These are phyloP conservation scores for Pelobates fuscus DNA, from an alignment of 2,113 vertebrate genomes.

Conservation along the genomic window DNA sequence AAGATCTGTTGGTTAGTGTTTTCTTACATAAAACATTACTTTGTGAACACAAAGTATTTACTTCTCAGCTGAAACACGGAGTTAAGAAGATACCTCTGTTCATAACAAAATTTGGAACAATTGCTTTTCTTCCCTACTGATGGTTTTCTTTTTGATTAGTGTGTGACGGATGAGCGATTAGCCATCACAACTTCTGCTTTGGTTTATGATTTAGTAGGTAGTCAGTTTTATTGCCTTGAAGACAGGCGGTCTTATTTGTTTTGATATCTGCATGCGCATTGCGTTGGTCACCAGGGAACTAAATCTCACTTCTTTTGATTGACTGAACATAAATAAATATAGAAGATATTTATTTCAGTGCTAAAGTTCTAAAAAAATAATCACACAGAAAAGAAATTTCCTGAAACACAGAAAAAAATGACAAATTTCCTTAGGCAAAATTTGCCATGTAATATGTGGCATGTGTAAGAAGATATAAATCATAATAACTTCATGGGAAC, in stretches of 20 bases:
- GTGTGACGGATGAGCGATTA: constrained; percentile 34
- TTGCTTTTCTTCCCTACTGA: too few species aligned
- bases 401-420: constrained; percentile 19
- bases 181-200: constrained; percentile 13
- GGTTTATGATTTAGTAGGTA: constrained; percentile 4
- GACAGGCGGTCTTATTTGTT: constrained; percentile 24
- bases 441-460: neutral
- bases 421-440: neutral
- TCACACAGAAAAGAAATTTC: constrained; percentile 36
- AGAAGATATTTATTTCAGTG: neutral
- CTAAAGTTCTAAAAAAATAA: constrained; percentile 28
- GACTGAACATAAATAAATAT: constrained; percentile 45
- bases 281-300: constrained; percentile 17
- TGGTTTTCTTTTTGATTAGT: too few species aligned
- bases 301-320: constrained; percentile 34
- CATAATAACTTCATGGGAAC: neutral
- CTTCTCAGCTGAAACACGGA: too few species aligned
- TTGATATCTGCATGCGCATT: constrained; percentile 27
- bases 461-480: neutral
- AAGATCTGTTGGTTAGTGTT: too few species aligned
- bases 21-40: too few species aligned
- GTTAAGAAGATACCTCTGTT: too few species aligned
- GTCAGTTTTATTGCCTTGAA: constrained; percentile 8
- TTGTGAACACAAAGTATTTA: too few species aligned
- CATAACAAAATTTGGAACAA: too few species aligned